Conservation (phyloP, 92 coral and sea anemone species). For the Hydrozoanthus gracilis region DNA sequence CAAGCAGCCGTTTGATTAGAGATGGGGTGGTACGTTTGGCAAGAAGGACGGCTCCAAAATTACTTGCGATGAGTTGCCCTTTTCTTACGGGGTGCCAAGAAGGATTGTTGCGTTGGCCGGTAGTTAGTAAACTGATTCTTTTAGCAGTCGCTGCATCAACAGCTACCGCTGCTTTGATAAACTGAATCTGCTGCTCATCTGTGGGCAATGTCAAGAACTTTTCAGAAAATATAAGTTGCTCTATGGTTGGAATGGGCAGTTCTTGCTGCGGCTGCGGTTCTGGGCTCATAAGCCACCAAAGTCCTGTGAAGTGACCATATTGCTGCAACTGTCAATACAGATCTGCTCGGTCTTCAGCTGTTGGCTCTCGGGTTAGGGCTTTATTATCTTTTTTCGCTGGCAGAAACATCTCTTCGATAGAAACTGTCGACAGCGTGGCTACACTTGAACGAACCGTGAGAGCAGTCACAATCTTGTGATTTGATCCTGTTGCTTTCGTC, state of each 20-base stretch:
- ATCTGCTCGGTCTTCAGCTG: constrained; percentile 3
- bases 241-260: constrained; percentile 49
- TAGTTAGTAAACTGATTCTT: constrained; percentile 32
- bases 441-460: background rate
- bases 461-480: background rate
- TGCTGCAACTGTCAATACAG: constrained; percentile 9
- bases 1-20: constrained; percentile 42
- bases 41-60: constrained; percentile 22
- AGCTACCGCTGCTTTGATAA: constrained; percentile 16
- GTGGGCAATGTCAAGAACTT: constrained; percentile 22
- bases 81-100: background rate
- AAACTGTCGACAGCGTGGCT: background rate
- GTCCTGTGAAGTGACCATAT: constrained; percentile 42
- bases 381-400: constrained; percentile 16
- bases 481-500: background rate
- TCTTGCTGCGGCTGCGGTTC: constrained; percentile 30
- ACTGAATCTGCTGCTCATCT: constrained; percentile 27
- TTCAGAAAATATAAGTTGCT: constrained; percentile 49
- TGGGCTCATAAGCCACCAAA: constrained; percentile 59
- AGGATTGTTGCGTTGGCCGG: constrained; percentile 48
- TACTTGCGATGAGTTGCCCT: background rate
- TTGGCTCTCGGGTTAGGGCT: constrained; percentile 41
- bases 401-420: constrained; percentile 43
- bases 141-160: constrained; percentile 12
- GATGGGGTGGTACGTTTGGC: constrained; percentile 57